Percentiles rank a stretch among this genome's conserved stretches.
These are phyloP conservation scores for Gadopsis marmoratus DNA, from an alignment of 2,797 vertebrate species.

Conservation along the genomic window DNA sequence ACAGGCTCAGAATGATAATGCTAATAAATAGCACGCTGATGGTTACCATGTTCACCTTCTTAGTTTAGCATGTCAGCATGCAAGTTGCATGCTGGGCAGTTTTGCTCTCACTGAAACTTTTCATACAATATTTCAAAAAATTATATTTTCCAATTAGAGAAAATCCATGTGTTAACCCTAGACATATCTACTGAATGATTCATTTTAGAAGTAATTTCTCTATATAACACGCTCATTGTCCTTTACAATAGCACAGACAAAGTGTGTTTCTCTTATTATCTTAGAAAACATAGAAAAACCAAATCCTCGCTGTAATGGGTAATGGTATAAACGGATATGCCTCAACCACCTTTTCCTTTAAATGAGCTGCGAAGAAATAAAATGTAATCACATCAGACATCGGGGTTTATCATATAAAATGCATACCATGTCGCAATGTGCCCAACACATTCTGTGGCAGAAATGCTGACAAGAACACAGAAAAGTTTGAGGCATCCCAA, in stretches of 20 bases:
- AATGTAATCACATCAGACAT: not conserved
- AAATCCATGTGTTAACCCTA: not conserved
- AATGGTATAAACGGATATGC: not conserved
- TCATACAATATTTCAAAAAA: not conserved
- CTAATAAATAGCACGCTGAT: not conserved
- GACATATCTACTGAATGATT: not conserved
- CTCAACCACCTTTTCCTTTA: not conserved
- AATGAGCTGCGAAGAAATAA: not conserved
- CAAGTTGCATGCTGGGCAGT: not conserved
- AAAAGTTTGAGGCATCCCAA: conserved; percentile 40
- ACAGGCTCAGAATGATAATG: not conserved
- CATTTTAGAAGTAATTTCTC: not conserved
- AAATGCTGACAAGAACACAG: not conserved
- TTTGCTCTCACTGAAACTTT: not conserved
- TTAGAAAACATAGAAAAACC: not conserved
- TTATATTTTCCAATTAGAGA: not conserved
- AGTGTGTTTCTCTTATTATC: not conserved
- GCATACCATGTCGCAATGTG: not conserved
- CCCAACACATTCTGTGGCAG: conserved; percentile 14
- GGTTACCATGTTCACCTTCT: not conserved
- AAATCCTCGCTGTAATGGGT: not conserved
- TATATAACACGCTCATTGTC: too few species aligned
- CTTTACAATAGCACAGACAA: not conserved
- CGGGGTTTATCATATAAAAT: not conserved
- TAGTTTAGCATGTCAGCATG: not conserved